These are phyloP conservation scores for Gadopsis bispinosus DNA, from an alignment of 2,797 vertebrate genomes.

Conservation along the genomic window DNA sequence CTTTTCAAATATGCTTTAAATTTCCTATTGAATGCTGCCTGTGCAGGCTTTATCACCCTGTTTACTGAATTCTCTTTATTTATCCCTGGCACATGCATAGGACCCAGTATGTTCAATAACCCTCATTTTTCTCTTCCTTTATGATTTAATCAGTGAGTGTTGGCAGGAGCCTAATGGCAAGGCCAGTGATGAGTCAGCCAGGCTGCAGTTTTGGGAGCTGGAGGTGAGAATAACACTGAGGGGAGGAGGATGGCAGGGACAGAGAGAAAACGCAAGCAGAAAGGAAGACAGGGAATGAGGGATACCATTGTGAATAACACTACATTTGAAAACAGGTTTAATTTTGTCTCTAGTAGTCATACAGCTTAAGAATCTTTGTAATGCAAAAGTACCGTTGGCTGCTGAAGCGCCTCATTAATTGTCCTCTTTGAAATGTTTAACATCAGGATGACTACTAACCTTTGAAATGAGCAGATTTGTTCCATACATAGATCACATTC, in stretches of 20 bases:
- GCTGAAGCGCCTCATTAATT: constrained; percentile 55
- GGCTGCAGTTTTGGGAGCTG: constrained; percentile 82
- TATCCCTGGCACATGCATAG: constrained; percentile 69
- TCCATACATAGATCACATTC: constrained; percentile 67
- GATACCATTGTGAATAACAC: constrained; percentile 57
- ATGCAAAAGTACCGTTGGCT: constrained; percentile 41
- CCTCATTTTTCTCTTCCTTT: constrained; percentile 75
- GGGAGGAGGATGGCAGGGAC: constrained; percentile 72
- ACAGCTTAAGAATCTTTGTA: constrained; percentile 49
- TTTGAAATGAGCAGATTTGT: constrained; percentile 61
- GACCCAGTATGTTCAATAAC: constrained; percentile 69
- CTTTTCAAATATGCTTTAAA: constrained; percentile 55
- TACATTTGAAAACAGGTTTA: constrained; percentile 48
- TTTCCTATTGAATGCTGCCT: constrained; percentile 58
- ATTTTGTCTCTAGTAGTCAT: constrained; percentile 8
- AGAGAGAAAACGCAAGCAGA: constrained; percentile 69
- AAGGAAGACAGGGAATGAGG: constrained; percentile 51
- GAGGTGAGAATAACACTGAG: constrained; percentile 84
- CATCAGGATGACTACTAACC: constrained; percentile 49
- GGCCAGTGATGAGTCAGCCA: constrained; percentile 85
- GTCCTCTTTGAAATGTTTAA: constrained; percentile 67
- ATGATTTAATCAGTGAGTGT: constrained; percentile 85
- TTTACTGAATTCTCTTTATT: constrained; percentile 70
- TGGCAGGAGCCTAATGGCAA: constrained; percentile 84
- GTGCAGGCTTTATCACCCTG: constrained; percentile 55